Evolutionary conservation across 2,797 vertebrate genomes (phyloP).

Genomic region (Sylvia borin): DNA sequence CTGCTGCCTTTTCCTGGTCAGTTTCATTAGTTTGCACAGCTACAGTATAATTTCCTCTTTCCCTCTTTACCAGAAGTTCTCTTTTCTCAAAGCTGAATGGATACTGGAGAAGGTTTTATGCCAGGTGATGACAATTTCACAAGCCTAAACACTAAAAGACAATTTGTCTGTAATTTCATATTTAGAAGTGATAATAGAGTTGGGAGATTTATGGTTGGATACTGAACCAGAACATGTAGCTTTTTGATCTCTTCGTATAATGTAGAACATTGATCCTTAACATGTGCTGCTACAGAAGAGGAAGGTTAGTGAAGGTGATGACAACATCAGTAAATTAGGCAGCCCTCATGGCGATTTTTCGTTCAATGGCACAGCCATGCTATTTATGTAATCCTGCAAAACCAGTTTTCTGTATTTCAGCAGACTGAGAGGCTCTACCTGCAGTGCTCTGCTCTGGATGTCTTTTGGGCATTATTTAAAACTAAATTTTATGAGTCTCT

Average conservation of each 20-base stretch:
- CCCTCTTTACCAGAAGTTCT: not conserved
- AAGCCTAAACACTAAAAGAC: constrained; percentile 9
- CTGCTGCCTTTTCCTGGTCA: not conserved
- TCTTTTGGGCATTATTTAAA: not conserved
- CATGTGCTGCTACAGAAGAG: constrained; percentile 6
- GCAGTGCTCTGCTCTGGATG: not conserved
- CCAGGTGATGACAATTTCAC: constrained; percentile 12
- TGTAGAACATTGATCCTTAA: constrained; percentile 38
- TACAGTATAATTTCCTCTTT: not conserved
- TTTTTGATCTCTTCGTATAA: constrained; percentile 43
- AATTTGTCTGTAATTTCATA: constrained; percentile 49
- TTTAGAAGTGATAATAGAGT: constrained; percentile 37
- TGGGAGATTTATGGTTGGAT: not conserved
- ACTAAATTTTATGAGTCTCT: not conserved
- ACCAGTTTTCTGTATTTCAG: not conserved
- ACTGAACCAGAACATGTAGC: constrained; percentile 19
- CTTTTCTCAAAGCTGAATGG: not conserved
- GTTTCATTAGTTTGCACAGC: constrained; percentile 1
- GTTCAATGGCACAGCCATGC: not conserved
- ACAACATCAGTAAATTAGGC: constrained; percentile 4
- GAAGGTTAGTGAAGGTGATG: constrained; percentile 57
- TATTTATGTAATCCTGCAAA: constrained; percentile 24
- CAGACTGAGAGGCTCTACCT: not conserved
- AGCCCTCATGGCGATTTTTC: not conserved
- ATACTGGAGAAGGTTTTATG: constrained; percentile 2